Conservation (phyloP, 1,140 invertebrate genomes). For the Bombyx mandarina region DNA sequence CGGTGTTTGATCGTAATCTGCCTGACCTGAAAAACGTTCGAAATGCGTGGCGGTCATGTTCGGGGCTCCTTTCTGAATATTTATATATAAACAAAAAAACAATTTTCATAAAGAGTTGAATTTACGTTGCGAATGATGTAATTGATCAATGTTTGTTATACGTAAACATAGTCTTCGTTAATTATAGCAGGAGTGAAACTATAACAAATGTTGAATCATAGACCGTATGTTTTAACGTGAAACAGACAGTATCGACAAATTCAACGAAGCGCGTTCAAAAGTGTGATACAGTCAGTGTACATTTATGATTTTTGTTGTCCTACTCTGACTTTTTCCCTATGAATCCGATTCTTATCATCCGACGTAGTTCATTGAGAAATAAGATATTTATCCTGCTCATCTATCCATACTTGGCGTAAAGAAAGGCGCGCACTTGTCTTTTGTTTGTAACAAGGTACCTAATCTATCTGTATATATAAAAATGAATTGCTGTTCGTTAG, state of each 20-base stretch:
- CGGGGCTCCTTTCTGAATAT: slow-evolving; percentile 1
- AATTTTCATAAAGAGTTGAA: slow-evolving; percentile 6
- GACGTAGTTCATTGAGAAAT: too few relatives aligned
- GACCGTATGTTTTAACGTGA: too few relatives aligned
- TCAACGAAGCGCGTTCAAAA: not conserved
- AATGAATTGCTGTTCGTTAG: too few relatives aligned
- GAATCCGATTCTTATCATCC: too few relatives aligned
- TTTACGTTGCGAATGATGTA: slow-evolving; percentile 2
- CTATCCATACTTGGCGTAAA: too few relatives aligned
- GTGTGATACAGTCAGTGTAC: not conserved
- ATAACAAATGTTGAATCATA: too few relatives aligned
- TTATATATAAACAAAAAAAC: slow-evolving; percentile 1
- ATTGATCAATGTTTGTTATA: slow-evolving; percentile 1
- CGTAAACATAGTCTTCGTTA: slow-evolving; percentile 2
- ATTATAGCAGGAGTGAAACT: too few relatives aligned
- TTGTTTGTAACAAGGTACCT: too few relatives aligned
- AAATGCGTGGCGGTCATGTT: slow-evolving; percentile 5
- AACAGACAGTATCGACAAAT: not conserved
- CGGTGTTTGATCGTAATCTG: slow-evolving; percentile 9
- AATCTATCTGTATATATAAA: too few relatives aligned
- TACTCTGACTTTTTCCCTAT: too few relatives aligned
- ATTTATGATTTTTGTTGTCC: not conserved
- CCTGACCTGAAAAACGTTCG: slow-evolving; percentile 3
- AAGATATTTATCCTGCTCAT: too few relatives aligned
- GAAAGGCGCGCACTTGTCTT: too few relatives aligned